phyloP scores from a whole-genome alignment of 2,888 invertebrate genomes.

The Agriotes lineatus region DNA sequence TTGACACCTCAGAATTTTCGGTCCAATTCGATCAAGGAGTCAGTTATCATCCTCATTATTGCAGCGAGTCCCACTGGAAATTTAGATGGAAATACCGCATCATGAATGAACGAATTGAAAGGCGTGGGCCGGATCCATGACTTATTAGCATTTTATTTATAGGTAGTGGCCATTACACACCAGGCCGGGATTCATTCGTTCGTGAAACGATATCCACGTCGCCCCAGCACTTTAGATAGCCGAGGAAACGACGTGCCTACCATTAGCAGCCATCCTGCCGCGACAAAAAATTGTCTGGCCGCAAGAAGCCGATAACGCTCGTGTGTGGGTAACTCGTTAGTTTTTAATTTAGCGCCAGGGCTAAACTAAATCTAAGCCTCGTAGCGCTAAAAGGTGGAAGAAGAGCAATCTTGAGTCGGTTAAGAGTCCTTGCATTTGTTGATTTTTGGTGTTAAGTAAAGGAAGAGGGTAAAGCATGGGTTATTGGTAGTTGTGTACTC shows the following conservation, averaged over 20 bases:
- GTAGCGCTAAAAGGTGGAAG: conserved; percentile 10
- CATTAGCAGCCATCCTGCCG: conserved; percentile 1
- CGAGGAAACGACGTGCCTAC: conserved; percentile 13
- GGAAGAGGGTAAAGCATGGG: too few species aligned
- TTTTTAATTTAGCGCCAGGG: conserved; percentile 1
- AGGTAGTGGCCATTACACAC: conserved; percentile 25
- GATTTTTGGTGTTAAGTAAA: conserved; percentile 2
- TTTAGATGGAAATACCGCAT: conserved; percentile 24
- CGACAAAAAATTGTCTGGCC: conserved; percentile 5
- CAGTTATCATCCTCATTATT: too few species aligned
- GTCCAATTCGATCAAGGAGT: too few species aligned
- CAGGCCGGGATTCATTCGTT: conserved; percentile 15
- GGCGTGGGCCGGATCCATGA: conserved; percentile 22
- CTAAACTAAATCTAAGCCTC: not conserved
- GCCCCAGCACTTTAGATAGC: conserved; percentile 40
- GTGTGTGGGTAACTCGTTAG: not conserved
- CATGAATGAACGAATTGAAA: conserved; percentile 37
- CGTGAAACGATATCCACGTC: conserved; percentile 13
- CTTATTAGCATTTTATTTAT: conserved; percentile 40
- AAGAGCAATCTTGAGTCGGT: not conserved
- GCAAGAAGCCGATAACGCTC: not conserved
- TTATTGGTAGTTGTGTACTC: too few species aligned
- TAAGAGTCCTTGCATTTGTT: not conserved
- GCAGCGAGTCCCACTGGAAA: conserved; percentile 9
- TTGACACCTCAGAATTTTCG: too few species aligned